phyloP scores from a whole-genome alignment of 2,797 vertebrate genomes.

The Semaprochilodus insignis region DNA sequence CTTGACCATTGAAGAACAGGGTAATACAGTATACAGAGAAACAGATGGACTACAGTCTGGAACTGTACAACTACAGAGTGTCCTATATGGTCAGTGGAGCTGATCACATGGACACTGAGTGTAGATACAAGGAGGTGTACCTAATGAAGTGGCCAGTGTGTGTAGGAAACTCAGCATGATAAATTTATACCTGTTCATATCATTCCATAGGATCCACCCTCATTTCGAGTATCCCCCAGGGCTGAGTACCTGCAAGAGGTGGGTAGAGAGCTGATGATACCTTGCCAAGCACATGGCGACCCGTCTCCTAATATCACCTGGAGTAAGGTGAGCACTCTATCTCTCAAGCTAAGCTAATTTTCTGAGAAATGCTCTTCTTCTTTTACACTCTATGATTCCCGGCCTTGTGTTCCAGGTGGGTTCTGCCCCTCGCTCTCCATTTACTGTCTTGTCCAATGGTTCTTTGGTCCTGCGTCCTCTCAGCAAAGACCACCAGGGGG shows the following conservation, averaged over 20 bases:
- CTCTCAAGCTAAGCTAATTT: not conserved
- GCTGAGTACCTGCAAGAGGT: conserved; percentile 94
- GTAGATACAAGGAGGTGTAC: no score
- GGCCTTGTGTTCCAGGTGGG: conserved; percentile 79
- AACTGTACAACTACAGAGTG: no score
- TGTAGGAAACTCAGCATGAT: no score
- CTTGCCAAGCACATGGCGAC: conserved; percentile 86
- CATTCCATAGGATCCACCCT: conserved; percentile 86
- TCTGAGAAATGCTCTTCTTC: not conserved
- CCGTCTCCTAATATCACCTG: conserved; percentile 87
- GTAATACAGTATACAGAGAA: no score
- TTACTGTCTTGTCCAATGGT: conserved; percentile 82
- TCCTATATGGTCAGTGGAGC: no score
- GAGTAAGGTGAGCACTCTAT: conserved; percentile 84
- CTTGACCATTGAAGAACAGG: no score
- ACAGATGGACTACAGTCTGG: no score
- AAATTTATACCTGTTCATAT: no score
- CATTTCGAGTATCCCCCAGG: conserved; percentile 81
- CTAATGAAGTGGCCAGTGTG: no score
- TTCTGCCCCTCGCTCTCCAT: conserved; percentile 71
- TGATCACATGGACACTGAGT: no score
- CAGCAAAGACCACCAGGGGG: conserved; percentile 90
- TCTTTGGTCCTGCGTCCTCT: conserved; percentile 88
- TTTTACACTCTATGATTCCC: not conserved
- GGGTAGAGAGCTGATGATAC: conserved; percentile 88